A percentile compares a stretch with the other conserved stretches of the same genome.
Conservation (phyloP, 2,113 vertebrate genomes). For the Tetrax tetrax region DNA sequence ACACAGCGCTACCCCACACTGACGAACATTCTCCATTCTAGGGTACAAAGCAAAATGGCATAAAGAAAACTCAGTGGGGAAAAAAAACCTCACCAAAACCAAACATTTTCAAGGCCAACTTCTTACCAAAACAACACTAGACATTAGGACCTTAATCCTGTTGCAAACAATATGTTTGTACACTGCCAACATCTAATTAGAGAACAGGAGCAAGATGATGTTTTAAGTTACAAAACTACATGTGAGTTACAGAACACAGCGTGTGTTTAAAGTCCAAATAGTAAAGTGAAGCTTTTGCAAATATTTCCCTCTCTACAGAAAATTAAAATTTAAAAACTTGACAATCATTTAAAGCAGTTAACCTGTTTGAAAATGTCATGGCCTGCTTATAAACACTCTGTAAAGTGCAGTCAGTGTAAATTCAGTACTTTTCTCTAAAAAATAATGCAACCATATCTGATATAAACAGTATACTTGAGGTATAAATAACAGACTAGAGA, state of each 20-base stretch:
- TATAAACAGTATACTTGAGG: background rate
- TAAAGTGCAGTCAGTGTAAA: background rate
- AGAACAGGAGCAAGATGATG: background rate
- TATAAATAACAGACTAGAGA: background rate
- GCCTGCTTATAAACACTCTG: background rate
- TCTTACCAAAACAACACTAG: background rate
- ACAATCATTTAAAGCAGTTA: background rate
- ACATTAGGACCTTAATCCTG: background rate
- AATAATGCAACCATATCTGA: background rate
- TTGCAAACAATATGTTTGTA: background rate
- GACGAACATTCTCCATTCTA: constrained; percentile 78
- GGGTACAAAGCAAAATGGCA: background rate
- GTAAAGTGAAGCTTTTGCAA: background rate
- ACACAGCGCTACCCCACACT: constrained; percentile 77
- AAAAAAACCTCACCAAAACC: background rate
- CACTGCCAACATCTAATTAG: background rate
- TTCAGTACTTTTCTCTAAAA: background rate
- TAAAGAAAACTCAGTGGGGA: background rate
- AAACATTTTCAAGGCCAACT: background rate
- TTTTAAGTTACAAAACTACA: background rate
- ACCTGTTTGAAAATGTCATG: background rate
- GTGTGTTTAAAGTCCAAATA: background rate
- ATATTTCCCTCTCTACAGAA: background rate
- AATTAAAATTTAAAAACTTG: background rate
- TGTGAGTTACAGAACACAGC: accelerated